Evolutionary conservation across 2,888 invertebrate genomes (phyloP), one percentile per base, ranked within the genome.

Genomic region (Linhomoeus sp.): DNA sequence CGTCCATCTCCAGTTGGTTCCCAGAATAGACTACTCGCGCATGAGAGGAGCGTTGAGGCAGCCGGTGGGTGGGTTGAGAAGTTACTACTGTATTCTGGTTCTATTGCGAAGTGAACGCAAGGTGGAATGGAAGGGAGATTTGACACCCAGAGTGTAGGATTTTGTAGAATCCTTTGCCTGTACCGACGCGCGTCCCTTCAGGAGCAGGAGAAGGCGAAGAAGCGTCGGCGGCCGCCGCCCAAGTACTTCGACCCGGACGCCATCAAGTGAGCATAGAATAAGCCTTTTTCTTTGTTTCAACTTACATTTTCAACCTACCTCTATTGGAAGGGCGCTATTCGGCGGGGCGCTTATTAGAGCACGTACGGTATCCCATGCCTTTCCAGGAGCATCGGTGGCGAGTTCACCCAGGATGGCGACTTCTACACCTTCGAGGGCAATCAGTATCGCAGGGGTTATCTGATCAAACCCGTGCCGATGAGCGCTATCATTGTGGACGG

Each of bases 211-310:
- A 76, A 87, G 56, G 77, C 88, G 36, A 61, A 63, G 50, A 81
- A 80, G 64, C 87, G 87, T 61, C 75, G 86, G 22, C 75, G 84
- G 3, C 90, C 94, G 0, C 73, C 80, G 0, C 81, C 86, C 15
- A 92, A 90, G 68, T 80, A 88, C 0, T 94, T 94, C 65, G 90
- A 92, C 69, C 81, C 85, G 0, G 92, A 92, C 67, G 86, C 88
- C 2, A 83, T 92, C 49, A 66, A 67, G 68, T 58, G 26, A 44
- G 47, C 40, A 37, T 26, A 19, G n/a, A n/a, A n/a, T n/a, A n/a
- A n/a, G n/a, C n/a, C n/a, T n/a, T n/a, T n/a, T n/a, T n/a, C n/a
- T n/a, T n/a, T n/a, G n/a, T n/a, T n/a, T n/a, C n/a, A n/a, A n/a
- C n/a, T n/a, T n/a, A n/a, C n/a, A n/a, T n/a, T n/a, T n/a, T n/a